Percentiles rank a stretch among this genome's conserved stretches.
Evolutionary conservation across 2,113 vertebrate genomes (phyloP).

Genomic region (Dicerorhinus sumatrensis): DNA sequence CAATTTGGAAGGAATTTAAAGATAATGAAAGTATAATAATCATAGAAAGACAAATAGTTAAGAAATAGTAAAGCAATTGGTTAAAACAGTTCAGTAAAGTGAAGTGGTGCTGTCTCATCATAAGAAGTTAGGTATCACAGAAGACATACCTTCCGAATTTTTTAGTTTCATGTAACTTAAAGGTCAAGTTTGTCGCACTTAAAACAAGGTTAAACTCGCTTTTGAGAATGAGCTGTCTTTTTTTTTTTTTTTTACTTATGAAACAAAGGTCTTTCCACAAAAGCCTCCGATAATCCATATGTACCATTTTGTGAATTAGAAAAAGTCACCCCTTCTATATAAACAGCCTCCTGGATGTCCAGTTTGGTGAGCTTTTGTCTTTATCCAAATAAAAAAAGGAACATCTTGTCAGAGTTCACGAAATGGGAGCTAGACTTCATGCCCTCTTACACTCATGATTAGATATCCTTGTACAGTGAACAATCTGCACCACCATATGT

Average conservation of each 20-base stretch:
- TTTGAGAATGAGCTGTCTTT: neutral
- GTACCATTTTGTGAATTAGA: neutral
- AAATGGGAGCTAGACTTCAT: neutral
- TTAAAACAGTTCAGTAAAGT: neutral
- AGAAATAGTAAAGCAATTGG: neutral
- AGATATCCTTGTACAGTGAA: neutral
- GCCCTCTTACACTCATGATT: neutral
- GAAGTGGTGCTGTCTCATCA: neutral
- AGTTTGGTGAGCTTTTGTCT: neutral
- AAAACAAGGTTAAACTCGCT: neutral
- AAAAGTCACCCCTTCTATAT: neutral
- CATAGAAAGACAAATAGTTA: neutral
- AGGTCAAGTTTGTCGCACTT: neutral
- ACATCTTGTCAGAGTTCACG: neutral
- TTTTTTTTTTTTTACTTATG: neutral
- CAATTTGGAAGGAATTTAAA: neutral
- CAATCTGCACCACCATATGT: neutral
- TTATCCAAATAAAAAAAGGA: neutral
- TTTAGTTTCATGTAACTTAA: neutral
- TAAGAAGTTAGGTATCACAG: neutral
- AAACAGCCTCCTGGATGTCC: neutral
- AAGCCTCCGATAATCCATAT: neutral
- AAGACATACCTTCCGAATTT: neutral
- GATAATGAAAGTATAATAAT: neutral
- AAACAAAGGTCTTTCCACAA: conserved; percentile 14